Evolutionary conservation across 2,797 vertebrate species (phyloP).

Genomic region (Sternarchorhynchus goeldii): DNA sequence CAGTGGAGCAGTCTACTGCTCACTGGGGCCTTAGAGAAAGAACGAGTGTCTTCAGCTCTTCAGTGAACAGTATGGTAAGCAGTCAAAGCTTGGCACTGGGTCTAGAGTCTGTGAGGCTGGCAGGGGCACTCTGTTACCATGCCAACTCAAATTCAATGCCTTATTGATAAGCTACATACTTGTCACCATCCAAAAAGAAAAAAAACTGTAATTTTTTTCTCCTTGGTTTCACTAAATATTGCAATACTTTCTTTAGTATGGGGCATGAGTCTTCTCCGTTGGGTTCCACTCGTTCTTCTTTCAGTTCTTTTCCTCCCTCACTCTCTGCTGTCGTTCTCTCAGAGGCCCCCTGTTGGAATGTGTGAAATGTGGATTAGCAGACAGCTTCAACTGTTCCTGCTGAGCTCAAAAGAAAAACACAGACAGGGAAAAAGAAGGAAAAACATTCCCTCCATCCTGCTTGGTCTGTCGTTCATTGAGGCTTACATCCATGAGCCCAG

Average conservation of each 20-base stretch:
- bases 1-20: not conserved
- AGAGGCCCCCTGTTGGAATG: slow-evolving; percentile 68
- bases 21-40: not conserved
- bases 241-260: not conserved
- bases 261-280: slow-evolving; percentile 28
- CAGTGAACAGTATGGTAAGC: not conserved
- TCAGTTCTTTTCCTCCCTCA: slow-evolving; percentile 46
- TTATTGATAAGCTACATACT: slow-evolving; percentile 24
- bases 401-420: slow-evolving; percentile 65
- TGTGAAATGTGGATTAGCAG: slow-evolving; percentile 74
- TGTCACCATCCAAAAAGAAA: slow-evolving; percentile 17
- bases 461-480: slow-evolving; percentile 32
- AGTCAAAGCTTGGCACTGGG: not conserved
- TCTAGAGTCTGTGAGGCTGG: not conserved
- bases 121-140: not conserved
- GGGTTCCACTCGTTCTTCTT: slow-evolving; percentile 32
- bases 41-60: not conserved
- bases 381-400: slow-evolving; percentile 65
- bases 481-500: slow-evolving; percentile 14
- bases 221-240: slow-evolving; percentile 8
- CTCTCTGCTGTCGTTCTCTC: slow-evolving; percentile 50
- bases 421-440: slow-evolving; percentile 57
- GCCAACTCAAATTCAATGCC: slow-evolving; percentile 31
- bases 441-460: slow-evolving; percentile 61
- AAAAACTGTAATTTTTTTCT: slow-evolving; percentile 1